Evolutionary conservation across 2,797 vertebrate species (phyloP).

Genomic region (Sebastes trivittatus): DNA sequence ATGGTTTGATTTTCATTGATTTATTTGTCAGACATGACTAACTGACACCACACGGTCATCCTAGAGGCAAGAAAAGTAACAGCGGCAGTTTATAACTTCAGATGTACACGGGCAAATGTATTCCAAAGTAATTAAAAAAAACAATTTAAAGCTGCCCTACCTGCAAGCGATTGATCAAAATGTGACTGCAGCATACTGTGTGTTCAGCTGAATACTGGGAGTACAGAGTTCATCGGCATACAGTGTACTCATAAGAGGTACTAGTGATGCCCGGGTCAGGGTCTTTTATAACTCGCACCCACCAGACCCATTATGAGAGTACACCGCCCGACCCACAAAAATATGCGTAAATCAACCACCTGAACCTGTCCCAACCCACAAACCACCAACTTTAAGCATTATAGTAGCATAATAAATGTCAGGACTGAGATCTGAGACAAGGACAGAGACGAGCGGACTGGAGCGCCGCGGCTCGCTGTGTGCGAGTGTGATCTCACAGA

Average conservation of each 20-base stretch:
- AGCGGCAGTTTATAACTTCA: neutral
- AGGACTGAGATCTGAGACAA: no score
- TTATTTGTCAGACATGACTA: neutral
- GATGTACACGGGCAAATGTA: neutral
- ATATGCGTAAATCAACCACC: no score
- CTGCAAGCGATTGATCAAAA: neutral
- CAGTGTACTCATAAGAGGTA: no score
- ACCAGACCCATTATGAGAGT: no score
- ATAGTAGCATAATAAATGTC: no score
- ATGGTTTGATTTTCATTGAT: neutral
- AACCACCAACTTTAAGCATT: no score
- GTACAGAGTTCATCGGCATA: neutral
- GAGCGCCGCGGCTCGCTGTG: no score
- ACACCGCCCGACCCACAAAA: no score
- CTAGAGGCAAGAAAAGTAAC: neutral
- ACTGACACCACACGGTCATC: neutral
- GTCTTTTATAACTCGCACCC: no score
- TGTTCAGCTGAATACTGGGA: neutral
- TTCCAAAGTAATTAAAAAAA: neutral
- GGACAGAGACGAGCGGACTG: accelerated
- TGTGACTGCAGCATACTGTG: neutral
- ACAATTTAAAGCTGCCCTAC: neutral
- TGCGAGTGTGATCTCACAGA: no score
- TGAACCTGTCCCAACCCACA: no score
- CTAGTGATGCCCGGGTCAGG: no score